phyloP scores from a whole-genome alignment of 2,888 invertebrate species.

The Azorinus chamasolen region DNA sequence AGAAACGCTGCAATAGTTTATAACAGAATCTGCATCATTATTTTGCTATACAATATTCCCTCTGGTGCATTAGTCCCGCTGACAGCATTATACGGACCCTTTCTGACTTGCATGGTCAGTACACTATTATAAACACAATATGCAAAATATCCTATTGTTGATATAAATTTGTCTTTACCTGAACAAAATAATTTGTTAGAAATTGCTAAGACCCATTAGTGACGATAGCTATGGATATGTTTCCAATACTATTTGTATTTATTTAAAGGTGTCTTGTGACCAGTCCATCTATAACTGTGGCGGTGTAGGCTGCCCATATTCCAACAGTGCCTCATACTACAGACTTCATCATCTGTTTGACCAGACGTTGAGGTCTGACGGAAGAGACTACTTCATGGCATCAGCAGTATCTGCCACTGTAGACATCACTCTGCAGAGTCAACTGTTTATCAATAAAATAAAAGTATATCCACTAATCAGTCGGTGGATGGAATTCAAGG shows the following conservation, averaged over 20 bases:
- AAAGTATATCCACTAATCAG: slow-evolving; percentile 64
- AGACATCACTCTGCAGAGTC: slow-evolving; percentile 58
- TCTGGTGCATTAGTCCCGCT: too few relatives aligned
- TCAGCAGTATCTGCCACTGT: slow-evolving; percentile 49
- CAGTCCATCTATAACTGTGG: slow-evolving; percentile 55
- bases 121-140: too few relatives aligned
- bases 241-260: not conserved
- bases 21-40: too few relatives aligned
- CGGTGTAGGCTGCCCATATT: slow-evolving; percentile 28
- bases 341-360: slow-evolving; percentile 73
- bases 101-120: too few relatives aligned
- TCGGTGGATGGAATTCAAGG: slow-evolving; percentile 71
- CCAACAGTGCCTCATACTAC: slow-evolving; percentile 50
- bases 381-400: slow-evolving; percentile 60
- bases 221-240: too few relatives aligned
- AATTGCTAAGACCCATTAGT: too few relatives aligned
- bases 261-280: slow-evolving; percentile 40
- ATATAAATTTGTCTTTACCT: too few relatives aligned
- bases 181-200: too few relatives aligned
- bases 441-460: slow-evolving; percentile 68
- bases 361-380: slow-evolving; percentile 59
- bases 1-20: too few relatives aligned
- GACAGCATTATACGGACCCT: too few relatives aligned
- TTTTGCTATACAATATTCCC: too few relatives aligned
- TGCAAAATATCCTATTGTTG: too few relatives aligned